Evolutionary conservation across 2,113 vertebrate genomes (phyloP).

Genomic region (Podarcis muralis): DNA sequence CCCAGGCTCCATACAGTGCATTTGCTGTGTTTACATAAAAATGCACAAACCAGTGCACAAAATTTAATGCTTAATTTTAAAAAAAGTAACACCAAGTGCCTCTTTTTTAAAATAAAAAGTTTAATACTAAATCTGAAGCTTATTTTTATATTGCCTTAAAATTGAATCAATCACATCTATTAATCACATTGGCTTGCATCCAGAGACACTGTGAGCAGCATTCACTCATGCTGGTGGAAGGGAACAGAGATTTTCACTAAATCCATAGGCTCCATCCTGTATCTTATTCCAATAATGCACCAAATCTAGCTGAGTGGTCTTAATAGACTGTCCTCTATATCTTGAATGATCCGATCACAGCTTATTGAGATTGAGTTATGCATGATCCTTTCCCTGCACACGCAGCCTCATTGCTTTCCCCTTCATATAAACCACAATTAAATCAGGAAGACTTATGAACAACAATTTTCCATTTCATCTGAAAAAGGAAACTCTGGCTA

Average conservation of each 20-base stretch:
- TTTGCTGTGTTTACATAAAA: not conserved
- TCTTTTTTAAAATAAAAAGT: not conserved
- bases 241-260: not conserved
- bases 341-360: not conserved
- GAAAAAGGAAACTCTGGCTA: no score
- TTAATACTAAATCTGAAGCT: not conserved
- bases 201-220: not conserved
- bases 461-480: no score
- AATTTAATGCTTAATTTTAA: not conserved
- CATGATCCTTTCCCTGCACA: no score
- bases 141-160: not conserved
- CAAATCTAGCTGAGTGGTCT: not conserved
- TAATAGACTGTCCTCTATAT: not conserved
- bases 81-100: not conserved
- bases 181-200: not conserved
- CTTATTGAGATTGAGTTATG: no score
- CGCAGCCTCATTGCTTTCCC: no score
- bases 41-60: not conserved
- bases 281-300: not conserved
- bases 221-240: not conserved
- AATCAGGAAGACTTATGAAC: no score
- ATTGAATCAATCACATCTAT: not conserved
- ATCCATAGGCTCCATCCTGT: not conserved
- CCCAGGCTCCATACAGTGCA: not conserved
- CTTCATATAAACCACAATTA: no score